Percentiles rank a stretch among this genome's conserved stretches.
phyloP scores from a whole-genome alignment of 2,113 vertebrate species.

The Morone saxatilis region DNA sequence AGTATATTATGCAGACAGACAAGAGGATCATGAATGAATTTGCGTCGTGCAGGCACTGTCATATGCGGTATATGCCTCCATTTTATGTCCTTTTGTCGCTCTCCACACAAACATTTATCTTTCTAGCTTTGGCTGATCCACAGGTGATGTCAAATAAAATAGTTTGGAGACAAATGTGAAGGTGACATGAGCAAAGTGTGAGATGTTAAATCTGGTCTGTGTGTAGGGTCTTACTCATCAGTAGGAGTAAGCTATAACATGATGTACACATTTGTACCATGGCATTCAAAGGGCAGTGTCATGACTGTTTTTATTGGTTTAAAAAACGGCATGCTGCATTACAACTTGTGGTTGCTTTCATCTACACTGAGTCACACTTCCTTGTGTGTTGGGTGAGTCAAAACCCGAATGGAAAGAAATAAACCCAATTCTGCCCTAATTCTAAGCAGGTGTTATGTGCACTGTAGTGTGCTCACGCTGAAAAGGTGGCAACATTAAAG shows the following conservation, averaged over 20 bases:
- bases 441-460: neutral
- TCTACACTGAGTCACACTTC: constrained; percentile 33
- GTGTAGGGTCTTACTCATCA: neutral
- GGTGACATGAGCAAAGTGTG: neutral
- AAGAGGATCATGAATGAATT: constrained; percentile 17
- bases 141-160: neutral
- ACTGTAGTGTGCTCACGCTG: no score
- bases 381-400: neutral
- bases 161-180: neutral
- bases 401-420: constrained; percentile 1
- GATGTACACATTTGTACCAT: constrained; percentile 9
- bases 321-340: neutral
- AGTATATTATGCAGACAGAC: constrained; percentile 35
- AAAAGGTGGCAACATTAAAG: neutral
- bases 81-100: neutral
- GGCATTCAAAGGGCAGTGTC: constrained; percentile 34
- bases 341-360: constrained; percentile 21
- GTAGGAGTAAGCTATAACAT: neutral
- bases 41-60: constrained; percentile 1
- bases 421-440: neutral
- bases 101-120: neutral
- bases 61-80: neutral
- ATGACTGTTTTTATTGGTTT: neutral
- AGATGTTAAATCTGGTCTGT: neutral
- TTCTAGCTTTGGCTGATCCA: neutral